A percentile compares a stretch with the other conserved stretches of the same genome.
Conservation (phyloP, 2,888 invertebrate species). For the Tenthredo distinguenda region DNA sequence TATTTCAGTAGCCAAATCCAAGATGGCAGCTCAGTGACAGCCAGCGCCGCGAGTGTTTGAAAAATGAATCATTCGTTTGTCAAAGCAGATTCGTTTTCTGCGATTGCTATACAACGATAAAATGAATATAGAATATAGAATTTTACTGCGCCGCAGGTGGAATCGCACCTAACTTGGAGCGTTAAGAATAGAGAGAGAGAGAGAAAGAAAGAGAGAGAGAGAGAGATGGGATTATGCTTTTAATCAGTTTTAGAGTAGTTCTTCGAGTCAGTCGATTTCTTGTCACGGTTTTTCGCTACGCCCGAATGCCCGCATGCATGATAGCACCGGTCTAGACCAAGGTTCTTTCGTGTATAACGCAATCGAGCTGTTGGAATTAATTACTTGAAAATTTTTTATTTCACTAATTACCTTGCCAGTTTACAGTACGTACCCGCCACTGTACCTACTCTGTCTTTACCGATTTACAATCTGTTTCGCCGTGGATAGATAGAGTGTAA, state of each 20-base stretch:
- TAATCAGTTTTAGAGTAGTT: slow-evolving; percentile 43
- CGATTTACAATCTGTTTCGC: not conserved
- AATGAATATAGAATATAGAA: not conserved
- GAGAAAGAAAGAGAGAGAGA: slow-evolving; percentile 6
- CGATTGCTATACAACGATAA: not conserved
- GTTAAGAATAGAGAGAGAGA: slow-evolving; percentile 42
- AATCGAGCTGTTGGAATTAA: slow-evolving; percentile 36
- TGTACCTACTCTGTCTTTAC: not conserved
- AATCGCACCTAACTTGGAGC: slow-evolving; percentile 14
- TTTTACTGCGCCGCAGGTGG: not conserved
- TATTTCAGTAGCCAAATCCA: not conserved
- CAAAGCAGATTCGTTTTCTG: not conserved
- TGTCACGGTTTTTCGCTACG: slow-evolving; percentile 46
- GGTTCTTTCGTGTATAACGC: slow-evolving; percentile 35
- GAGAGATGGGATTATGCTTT: slow-evolving; percentile 52
- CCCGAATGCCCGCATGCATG: slow-evolving; percentile 21
- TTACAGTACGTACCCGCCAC: not conserved
- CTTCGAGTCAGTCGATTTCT: slow-evolving; percentile 47
- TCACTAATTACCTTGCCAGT: slow-evolving; percentile 4
- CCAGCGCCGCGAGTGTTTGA: not conserved
- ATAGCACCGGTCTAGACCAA: not conserved
- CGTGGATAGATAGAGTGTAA: not conserved
- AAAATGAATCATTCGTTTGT: not conserved
- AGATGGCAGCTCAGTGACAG: not conserved
- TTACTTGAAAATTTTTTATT: slow-evolving; percentile 12